Evolutionary conservation across 2,113 vertebrate species (phyloP), one percentile per base, ranked within the genome.

Genomic region (Lophura nycthemera): DNA sequence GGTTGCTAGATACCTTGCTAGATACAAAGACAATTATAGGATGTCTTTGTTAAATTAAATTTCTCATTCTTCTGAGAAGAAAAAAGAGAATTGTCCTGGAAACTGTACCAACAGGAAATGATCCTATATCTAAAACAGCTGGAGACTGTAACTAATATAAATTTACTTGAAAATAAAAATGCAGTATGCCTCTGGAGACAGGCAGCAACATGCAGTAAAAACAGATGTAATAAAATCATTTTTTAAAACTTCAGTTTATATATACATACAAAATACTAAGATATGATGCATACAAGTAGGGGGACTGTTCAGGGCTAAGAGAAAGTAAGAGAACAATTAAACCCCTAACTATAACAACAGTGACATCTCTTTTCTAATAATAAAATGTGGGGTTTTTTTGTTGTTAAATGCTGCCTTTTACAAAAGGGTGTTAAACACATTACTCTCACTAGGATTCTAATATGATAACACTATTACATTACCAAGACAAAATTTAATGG

Each of bases 51-150:
- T 98, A 98, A 98, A 98, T 98, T 98, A 97, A 97, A 97, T 98
- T 98, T 97, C 95, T 97, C 97, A 97, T 97, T 97, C 96, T 97
- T 97, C 95, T 96, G 96, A 96, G 94, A 82, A 70, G 85, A 73
- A 89, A 79, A 93, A 96, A 95, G 93, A 82, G 97, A 97, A 97
- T 97, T 97, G 95, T 97, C 95, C 95, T 96, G 97, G 97, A 97
- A 98, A 98, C 93, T 91, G 95, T 93, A 97, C 96, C 95, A 97
- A 98, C 98, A 98, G 98, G 98, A 98, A 97, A 98, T 98, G 95
- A 98, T 97, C 93, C 95, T 98, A 97, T 97, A 98, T 98, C 97
- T 97, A 97, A 98, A 98, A 96, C 98, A 98, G 98, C 98, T 98
- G 98, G 97, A 97, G 97, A 98, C 97, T 98, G 97, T 95, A 98